Base-by-base conservation (phyloP, 2,888 invertebrate species). In the Dioctria linearis region DNA sequence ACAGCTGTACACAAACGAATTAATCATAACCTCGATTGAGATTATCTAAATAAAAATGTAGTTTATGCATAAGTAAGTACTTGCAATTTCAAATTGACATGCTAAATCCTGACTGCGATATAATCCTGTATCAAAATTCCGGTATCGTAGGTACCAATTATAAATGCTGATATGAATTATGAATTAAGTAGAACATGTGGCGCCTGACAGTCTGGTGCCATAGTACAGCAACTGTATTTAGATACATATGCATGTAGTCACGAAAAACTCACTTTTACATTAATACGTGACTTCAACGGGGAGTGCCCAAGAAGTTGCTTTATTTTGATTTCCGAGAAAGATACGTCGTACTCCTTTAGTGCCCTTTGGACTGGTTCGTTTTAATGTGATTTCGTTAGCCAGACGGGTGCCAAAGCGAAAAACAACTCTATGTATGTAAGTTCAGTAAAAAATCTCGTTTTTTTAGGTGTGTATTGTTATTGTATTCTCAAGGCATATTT, bases 121-220 rank as follows among this genome's bases (percentile, higher is more conserved):
- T 49, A 67, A 67, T 67, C 42, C 42, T 13, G 51, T 39, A 71
- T 71, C 51, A 54, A 71, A 71, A 71, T 54, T 54, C 71, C 40
- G 51, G 71, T 71, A 71, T 51, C 71, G 71, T 25, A 25, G 25
- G 25, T 71, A 39, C 51, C 71, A 71, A 71, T 71, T 71, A 71
- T 51, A 37, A 49, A 13, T 49, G 69, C 69, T 39, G 39, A 5
- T 11, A 6, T 5, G 49, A 49, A 25, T 25, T 69, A 67, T 39
- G 37, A 51, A n/a, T 11, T 25, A 54, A 71, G 54, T 67, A 39
- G 71, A 71, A 71, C 51, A 71, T 5, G 40, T 54, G 71, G 71
- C 71, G 71, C 51, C 71, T 51, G 54, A 11, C 54, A 71, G 71
- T 71, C 71, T 71, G 71, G 69, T 54, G 54, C 71, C 71, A 6